Conservation (phyloP, 2,113 vertebrate species). For the Mystacornis crossleyi region DNA sequence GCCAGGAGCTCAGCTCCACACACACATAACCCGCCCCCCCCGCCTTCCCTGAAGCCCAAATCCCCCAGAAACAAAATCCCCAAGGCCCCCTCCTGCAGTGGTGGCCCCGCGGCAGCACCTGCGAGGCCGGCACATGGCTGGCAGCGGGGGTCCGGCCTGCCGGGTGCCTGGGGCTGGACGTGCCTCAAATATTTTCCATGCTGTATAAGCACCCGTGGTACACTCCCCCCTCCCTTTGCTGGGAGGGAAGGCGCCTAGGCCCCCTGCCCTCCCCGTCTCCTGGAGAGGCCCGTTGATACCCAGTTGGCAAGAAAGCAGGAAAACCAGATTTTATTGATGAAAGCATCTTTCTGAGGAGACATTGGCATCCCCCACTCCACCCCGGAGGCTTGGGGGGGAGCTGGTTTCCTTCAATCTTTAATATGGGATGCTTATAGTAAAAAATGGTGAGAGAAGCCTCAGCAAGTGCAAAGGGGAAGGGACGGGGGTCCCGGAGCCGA, state of each 20-base stretch:
- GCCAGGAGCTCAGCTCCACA: neutral
- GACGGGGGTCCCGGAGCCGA: neutral
- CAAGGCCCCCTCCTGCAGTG: neutral
- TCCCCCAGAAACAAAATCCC: neutral
- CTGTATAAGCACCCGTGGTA: neutral
- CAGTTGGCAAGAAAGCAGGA: neutral
- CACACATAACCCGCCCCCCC: neutral
- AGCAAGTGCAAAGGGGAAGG: neutral
- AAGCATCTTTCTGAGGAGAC: neutral
- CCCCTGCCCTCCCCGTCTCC: neutral
- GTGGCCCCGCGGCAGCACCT: constrained; percentile 6
- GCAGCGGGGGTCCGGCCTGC: neutral
- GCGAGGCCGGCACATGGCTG: neutral
- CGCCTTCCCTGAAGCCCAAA: neutral
- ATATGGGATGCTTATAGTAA: constrained; percentile 50
- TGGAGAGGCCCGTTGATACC: neutral
- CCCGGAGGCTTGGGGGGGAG: neutral
- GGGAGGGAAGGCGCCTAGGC: neutral
- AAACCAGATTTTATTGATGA: constrained; percentile 43
- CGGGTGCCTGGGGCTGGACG: neutral
- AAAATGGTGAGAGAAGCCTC: constrained; percentile 66
- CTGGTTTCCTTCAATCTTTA: constrained; percentile 20
- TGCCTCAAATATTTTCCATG: constrained; percentile 49
- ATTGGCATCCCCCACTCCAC: neutral
- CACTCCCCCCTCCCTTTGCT: neutral